phyloP scores from a whole-genome alignment of 2,113 vertebrate species.

The Illadopsis cleaveri region DNA sequence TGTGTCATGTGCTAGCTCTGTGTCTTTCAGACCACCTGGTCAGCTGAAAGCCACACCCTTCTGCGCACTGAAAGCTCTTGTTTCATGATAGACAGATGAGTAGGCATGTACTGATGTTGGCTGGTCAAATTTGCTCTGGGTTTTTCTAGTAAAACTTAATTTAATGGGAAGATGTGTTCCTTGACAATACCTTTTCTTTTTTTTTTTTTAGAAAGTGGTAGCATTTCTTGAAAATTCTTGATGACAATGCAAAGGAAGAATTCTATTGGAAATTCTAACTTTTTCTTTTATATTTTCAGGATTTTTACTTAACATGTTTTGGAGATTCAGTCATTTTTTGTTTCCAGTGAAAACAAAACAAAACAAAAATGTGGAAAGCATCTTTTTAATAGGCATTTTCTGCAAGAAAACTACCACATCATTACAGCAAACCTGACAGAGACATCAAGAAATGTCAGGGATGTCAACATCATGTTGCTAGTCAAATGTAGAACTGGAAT shows the following conservation, averaged over 20 bases:
- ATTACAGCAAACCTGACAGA: neutral
- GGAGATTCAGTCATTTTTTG: neutral
- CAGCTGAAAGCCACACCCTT: neutral
- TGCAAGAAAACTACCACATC: neutral
- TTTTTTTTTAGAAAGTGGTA: accelerated
- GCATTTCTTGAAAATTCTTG: neutral
- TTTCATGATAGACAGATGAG: neutral
- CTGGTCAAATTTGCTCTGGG: neutral
- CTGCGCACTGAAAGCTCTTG: neutral
- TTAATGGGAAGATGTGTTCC: neutral
- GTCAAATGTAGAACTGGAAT: neutral
- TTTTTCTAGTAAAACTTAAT: neutral
- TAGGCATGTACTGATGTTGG: neutral
- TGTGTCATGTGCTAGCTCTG: accelerated
- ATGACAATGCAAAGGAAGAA: neutral
- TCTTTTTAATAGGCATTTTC: neutral
- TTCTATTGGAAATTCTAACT: neutral
- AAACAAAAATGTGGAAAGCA: neutral
- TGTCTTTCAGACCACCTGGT: neutral
- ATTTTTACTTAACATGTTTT: neutral
- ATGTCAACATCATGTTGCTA: neutral
- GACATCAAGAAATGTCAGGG: neutral
- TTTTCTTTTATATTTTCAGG: neutral
- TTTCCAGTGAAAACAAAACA: neutral
- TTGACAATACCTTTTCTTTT: too few species aligned